Percentiles rank a stretch among this genome's conserved stretches.
Conservation (phyloP, 1,140 invertebrate species). For the Brachionus sp. region DNA sequence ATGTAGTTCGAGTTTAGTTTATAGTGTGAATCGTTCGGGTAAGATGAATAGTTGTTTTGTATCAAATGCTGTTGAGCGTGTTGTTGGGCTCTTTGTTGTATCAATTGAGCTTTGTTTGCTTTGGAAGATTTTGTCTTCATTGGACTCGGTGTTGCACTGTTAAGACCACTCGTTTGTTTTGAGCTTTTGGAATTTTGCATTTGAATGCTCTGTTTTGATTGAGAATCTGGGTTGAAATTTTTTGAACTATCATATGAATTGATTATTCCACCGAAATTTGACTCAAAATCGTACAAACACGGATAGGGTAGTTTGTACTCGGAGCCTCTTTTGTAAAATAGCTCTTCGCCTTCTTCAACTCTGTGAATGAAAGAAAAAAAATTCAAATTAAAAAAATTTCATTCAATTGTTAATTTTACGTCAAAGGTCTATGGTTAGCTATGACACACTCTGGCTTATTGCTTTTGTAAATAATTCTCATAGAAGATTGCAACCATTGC, state of each 20-base stretch:
- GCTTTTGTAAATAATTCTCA: constrained; percentile 94
- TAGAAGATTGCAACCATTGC: constrained; percentile 97
- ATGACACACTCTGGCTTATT: constrained; percentile 98
- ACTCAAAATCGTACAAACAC: constrained; percentile 63
- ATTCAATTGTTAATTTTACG: constrained; percentile 66
- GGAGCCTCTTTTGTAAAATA: constrained; percentile 92
- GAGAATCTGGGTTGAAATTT: neutral
- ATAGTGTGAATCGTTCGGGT: neutral
- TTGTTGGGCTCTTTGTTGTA: constrained; percentile 26
- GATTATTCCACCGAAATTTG: constrained; percentile 2
- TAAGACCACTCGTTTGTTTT: neutral
- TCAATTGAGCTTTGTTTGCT: constrained; percentile 4
- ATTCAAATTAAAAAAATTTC: neutral
- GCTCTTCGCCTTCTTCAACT: constrained; percentile 93
- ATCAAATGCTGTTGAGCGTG: constrained; percentile 12
- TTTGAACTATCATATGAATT: neutral
- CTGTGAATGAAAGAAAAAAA: constrained; percentile 64
- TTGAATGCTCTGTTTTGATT: neutral
- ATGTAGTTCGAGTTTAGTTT: constrained; percentile 3
- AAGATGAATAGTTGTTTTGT: neutral
- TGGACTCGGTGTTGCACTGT: neutral
- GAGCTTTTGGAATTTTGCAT: neutral
- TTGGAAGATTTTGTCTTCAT: constrained; percentile 27
- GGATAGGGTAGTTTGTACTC: constrained; percentile 96
- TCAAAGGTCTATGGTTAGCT: constrained; percentile 90